Evolutionary conservation across 2,888 invertebrate species (phyloP).

Genomic region (Marasmarcha lunaedactyla): DNA sequence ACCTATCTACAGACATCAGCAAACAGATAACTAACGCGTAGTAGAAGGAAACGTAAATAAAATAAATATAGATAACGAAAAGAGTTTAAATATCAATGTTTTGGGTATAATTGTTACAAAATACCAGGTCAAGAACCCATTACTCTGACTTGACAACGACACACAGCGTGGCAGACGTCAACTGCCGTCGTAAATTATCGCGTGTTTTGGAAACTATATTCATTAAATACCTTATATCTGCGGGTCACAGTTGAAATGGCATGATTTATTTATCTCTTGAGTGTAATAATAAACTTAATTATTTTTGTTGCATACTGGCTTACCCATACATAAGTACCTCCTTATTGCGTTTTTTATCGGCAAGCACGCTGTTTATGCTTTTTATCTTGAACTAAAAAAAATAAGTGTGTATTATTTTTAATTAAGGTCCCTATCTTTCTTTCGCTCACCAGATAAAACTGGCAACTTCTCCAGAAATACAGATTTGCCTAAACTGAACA

Average conservation of each 20-base stretch:
- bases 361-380: too few relatives aligned
- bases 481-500: too few relatives aligned
- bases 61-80: too few relatives aligned
- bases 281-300: slow-evolving; percentile 36
- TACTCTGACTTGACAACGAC: background rate
- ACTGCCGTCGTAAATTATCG: slow-evolving; percentile 23
- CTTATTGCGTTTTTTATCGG: too few relatives aligned
- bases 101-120: slow-evolving; percentile 14
- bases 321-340: background rate
- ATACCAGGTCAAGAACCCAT: background rate
- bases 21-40: too few relatives aligned
- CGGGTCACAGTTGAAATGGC: slow-evolving; percentile 35
- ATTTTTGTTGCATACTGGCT: slow-evolving; percentile 24
- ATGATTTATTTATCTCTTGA: slow-evolving; percentile 33
- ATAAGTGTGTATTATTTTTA: too few relatives aligned
- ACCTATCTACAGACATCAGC: too few relatives aligned
- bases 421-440: too few relatives aligned
- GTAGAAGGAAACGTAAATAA: too few relatives aligned
- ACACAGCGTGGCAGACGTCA: background rate
- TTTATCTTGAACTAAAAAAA: too few relatives aligned
- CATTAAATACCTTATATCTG: slow-evolving; percentile 46
- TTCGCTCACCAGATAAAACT: too few relatives aligned
- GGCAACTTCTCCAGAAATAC: too few relatives aligned
- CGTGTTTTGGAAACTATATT: slow-evolving; percentile 40
- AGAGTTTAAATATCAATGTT: background rate